Evolutionary conservation across 92 coral and sea anemone genomes (phyloP).

Genomic region (Phenganax marumi): DNA sequence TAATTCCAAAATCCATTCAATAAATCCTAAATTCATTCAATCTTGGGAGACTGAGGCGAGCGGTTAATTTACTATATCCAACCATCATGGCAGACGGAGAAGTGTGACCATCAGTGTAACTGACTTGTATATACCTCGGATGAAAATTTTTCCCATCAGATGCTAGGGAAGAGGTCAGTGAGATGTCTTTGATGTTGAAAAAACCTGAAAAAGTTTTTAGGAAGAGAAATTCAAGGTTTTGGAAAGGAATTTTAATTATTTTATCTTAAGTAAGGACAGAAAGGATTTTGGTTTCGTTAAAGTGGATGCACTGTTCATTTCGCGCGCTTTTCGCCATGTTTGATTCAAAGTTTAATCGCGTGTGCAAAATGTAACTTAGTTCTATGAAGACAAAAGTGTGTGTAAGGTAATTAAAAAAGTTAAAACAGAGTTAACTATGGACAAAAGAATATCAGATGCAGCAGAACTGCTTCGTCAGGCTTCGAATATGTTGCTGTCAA

Average conservation of each 20-base stretch:
- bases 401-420: background rate
- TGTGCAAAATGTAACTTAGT: no score
- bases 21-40: background rate
- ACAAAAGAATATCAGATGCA: slow-evolving; percentile 45
- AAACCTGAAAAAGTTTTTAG: slow-evolving; percentile 44
- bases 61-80: background rate
- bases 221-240: no score
- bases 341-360: no score
- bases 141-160: no score
- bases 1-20: no score
- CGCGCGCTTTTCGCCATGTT: no score
- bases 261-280: no score
- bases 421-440: slow-evolving; percentile 28
- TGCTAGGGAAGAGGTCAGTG: no score
- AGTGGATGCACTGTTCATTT: no score
- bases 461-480: slow-evolving; percentile 52
- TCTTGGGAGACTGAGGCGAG: slow-evolving; percentile 18
- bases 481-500: slow-evolving; percentile 50
- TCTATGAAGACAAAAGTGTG: background rate
- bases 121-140: no score
- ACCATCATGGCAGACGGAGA: slow-evolving; percentile 38
- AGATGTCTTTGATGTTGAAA: slow-evolving; percentile 9
- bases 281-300: no score
- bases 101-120: background rate
- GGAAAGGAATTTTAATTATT: no score